A percentile compares a stretch with the other conserved stretches of the same genome.
Conservation (phyloP, 2,888 invertebrate species). For the Caprella mutica region DNA sequence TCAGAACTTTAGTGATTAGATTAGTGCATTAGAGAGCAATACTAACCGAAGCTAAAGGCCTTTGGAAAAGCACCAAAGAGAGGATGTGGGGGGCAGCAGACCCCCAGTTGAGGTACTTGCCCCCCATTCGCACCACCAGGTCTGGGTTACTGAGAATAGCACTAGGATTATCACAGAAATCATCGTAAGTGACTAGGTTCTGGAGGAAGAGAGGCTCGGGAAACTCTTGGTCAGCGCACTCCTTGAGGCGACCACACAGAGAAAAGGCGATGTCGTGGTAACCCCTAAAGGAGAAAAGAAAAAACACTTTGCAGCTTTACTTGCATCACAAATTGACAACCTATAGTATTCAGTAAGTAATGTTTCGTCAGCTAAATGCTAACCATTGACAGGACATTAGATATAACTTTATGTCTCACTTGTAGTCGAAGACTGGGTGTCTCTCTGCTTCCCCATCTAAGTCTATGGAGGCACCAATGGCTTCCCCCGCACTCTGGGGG, state of each 20-base stretch:
- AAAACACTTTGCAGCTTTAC: too few relatives aligned
- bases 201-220: conserved; percentile 53
- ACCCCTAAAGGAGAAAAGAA: conserved; percentile 3
- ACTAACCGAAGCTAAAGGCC: conserved; percentile 56
- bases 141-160: conserved; percentile 64
- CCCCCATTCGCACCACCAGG: conserved; percentile 71
- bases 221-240: conserved; percentile 42
- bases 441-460: conserved; percentile 69
- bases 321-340: too few relatives aligned
- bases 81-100: conserved; percentile 82
- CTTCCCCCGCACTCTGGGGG: conserved; percentile 68
- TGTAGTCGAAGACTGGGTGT: conserved; percentile 40
- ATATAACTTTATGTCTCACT: conserved; percentile 37
- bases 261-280: conserved; percentile 54
- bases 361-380: too few relatives aligned
- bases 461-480: conserved; percentile 46
- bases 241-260: conserved; percentile 56
- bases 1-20: too few relatives aligned
- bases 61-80: conserved; percentile 71
- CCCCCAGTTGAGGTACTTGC: conserved; percentile 81
- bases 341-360: too few relatives aligned
- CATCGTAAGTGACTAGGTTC: conserved; percentile 51
- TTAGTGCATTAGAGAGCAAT: conserved; percentile 5
- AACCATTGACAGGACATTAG: too few relatives aligned
- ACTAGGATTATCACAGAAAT: conserved; percentile 51